Conservation (phyloP, 2,797 vertebrate species). For the Vultur gryphus region DNA sequence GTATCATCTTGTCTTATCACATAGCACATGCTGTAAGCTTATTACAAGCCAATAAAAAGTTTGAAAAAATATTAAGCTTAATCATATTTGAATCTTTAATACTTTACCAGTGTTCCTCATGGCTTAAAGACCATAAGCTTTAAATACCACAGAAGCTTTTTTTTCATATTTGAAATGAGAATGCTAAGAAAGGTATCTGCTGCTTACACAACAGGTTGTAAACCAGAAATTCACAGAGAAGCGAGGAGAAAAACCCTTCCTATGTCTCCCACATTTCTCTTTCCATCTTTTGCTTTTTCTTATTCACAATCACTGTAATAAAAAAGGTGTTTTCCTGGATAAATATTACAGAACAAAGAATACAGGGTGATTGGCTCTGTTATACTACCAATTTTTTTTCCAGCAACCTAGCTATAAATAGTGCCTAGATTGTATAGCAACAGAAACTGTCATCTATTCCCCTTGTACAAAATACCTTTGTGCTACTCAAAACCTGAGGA, state of each 20-base stretch:
- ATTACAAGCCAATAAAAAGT: conserved; percentile 53
- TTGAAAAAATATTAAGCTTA: conserved; percentile 37
- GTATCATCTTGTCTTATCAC: conserved; percentile 33
- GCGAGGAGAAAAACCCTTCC: neutral
- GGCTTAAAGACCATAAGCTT: conserved; percentile 52
- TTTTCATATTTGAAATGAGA: conserved; percentile 23
- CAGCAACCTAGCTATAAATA: neutral
- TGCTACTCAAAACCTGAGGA: neutral
- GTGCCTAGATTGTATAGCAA: neutral
- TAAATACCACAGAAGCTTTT: conserved; percentile 37
- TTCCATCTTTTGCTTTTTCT: neutral
- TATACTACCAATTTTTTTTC: neutral
- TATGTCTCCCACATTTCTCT: neutral
- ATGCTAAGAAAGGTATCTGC: neutral
- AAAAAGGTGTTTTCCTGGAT: neutral
- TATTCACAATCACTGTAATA: neutral
- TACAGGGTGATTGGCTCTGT: neutral
- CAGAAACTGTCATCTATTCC: neutral
- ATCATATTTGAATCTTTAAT: conserved; percentile 62
- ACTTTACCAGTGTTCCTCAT: conserved; percentile 6
- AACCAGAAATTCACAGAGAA: neutral
- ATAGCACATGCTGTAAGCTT: conserved; percentile 30
- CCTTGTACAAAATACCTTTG: neutral
- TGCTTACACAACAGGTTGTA: conserved; percentile 18
- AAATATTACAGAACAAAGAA: neutral